These are phyloP conservation scores for Eurystomus gularis DNA, from an alignment of 2,113 vertebrate species.

Conservation along the genomic window DNA sequence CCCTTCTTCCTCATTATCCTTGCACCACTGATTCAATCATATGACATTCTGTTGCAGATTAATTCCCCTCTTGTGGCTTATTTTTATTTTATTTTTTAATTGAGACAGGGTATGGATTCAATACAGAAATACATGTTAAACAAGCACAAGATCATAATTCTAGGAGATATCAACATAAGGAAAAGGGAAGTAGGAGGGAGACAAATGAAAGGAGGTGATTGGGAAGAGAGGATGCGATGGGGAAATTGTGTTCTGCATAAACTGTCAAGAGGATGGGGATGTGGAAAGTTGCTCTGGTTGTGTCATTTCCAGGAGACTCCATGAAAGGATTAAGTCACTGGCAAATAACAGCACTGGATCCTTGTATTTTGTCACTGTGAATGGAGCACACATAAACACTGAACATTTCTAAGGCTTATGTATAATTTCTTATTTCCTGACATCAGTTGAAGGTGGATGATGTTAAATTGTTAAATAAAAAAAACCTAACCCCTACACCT, in stretches of 20 bases:
- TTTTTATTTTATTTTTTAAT: background rate
- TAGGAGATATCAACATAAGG: background rate
- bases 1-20: conserved; percentile 18
- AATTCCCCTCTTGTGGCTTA: background rate
- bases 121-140: background rate
- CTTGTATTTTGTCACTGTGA: background rate
- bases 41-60: conserved; percentile 26
- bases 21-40: conserved; percentile 36
- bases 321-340: background rate
- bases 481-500: no score
- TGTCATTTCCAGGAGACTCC: background rate
- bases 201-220: background rate
- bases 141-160: background rate
- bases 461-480: background rate
- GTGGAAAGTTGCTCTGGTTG: background rate
- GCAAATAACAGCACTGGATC: background rate
- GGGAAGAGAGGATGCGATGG: background rate
- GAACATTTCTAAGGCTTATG: background rate
- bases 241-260: background rate
- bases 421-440: background rate
- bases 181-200: background rate
- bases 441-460: background rate
- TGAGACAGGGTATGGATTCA: background rate
- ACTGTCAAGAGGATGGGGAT: background rate
- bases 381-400: background rate